phyloP scores from a whole-genome alignment of 2,888 invertebrate species.

The Troilus luridus region DNA sequence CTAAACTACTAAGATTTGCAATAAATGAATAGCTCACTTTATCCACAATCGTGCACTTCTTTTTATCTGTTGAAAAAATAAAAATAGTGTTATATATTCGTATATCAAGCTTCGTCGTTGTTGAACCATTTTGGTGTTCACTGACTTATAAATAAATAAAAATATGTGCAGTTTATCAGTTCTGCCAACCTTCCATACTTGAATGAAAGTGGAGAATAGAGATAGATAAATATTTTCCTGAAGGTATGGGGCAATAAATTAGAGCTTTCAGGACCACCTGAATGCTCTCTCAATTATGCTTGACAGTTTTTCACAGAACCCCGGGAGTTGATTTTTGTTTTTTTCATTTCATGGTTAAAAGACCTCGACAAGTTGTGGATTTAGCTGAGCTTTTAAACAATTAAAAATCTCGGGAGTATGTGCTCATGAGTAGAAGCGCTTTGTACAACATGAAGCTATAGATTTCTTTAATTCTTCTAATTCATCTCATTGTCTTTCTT shows the following conservation, averaged over 20 bases:
- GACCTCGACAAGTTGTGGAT: not conserved
- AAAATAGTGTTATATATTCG: no score
- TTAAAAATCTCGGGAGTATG: not conserved
- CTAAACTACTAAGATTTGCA: no score
- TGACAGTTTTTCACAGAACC: not conserved
- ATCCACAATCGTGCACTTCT: no score
- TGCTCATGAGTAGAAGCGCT: not conserved
- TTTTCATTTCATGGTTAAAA: not conserved
- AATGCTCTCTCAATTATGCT: not conserved
- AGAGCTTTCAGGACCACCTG: not conserved
- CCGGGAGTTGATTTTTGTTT: not conserved
- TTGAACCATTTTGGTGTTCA: no score
- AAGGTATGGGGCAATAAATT: not conserved
- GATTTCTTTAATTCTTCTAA: not conserved
- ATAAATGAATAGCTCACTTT: no score
- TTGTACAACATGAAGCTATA: not conserved
- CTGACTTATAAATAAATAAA: not conserved
- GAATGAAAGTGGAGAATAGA: not conserved
- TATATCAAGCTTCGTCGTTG: no score
- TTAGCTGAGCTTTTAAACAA: not conserved
- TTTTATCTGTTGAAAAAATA: no score
- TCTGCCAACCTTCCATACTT: not conserved
- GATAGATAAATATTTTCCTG: not conserved
- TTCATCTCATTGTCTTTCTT: not conserved
- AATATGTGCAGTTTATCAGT: not conserved